Percentiles rank a stretch among this genome's conserved stretches.
phyloP scores from a whole-genome alignment of 2,113 vertebrate genomes.

The Sclerurus mexicanus region DNA sequence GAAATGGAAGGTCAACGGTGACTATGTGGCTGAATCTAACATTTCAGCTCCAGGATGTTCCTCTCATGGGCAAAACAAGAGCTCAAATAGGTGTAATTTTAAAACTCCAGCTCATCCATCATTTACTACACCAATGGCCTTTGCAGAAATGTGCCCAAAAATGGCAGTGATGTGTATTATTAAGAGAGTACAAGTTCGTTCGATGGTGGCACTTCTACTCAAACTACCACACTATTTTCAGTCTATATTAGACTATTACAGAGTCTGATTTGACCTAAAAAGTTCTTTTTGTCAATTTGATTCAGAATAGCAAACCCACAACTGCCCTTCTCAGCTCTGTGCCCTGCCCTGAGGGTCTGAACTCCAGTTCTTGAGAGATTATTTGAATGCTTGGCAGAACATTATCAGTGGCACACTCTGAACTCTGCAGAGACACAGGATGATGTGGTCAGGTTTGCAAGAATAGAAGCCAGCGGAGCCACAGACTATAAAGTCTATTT shows the following conservation, averaged over 20 bases:
- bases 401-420: not conserved
- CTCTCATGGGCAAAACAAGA: not conserved
- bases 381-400: not conserved
- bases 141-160: not conserved
- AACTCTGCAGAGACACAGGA: not conserved
- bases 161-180: not conserved
- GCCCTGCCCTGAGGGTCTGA: not conserved
- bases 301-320: not conserved
- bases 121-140: not conserved
- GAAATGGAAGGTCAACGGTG: not conserved
- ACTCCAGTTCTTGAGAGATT: not conserved
- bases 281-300: not conserved
- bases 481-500: not conserved
- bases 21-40: not conserved
- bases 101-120: not conserved
- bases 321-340: not conserved
- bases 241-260: not conserved
- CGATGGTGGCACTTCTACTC: not conserved
- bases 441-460: not conserved
- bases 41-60: not conserved
- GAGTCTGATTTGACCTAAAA: not conserved
- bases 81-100: not conserved
- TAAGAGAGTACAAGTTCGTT: not conserved
- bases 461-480: not conserved
- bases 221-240: not conserved